These are phyloP conservation scores for Esox masquinongy DNA, from an alignment of 2,797 vertebrate species.

Conservation along the genomic window DNA sequence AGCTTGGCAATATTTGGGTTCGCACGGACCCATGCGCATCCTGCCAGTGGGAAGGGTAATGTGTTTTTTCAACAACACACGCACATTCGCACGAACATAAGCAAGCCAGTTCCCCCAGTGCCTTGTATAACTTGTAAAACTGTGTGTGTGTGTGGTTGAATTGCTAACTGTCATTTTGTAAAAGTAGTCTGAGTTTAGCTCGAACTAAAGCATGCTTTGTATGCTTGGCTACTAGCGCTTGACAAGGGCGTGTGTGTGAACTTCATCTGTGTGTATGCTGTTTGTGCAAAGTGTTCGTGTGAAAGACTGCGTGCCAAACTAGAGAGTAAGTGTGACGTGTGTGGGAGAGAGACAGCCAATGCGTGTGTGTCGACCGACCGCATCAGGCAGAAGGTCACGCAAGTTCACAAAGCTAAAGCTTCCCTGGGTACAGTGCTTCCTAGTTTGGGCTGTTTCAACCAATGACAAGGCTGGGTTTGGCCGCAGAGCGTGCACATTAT, in stretches of 20 bases:
- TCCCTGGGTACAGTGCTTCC: constrained; percentile 57
- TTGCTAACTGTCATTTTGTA: constrained; percentile 38
- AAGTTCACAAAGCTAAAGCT: constrained; percentile 69
- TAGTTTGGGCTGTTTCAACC: constrained; percentile 40
- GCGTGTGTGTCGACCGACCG: constrained; percentile 68
- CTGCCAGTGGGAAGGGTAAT: constrained; percentile 60
- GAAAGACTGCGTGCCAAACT: constrained; percentile 35
- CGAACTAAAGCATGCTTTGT: constrained; percentile 58
- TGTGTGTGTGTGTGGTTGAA: constrained; percentile 22
- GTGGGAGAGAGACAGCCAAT: constrained; percentile 55
- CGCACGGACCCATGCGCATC: constrained; percentile 63
- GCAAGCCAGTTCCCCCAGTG: constrained; percentile 3
- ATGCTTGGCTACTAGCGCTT: constrained; percentile 47
- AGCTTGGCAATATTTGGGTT: constrained; percentile 51
- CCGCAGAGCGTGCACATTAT: constrained; percentile 6
- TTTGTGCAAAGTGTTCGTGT: constrained; percentile 58
- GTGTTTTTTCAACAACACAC: constrained; percentile 55
- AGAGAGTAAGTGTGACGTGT: constrained; percentile 28
- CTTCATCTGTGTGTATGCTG: constrained; percentile 66
- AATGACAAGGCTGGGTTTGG: constrained; percentile 42
- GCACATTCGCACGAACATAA: constrained; percentile 23
- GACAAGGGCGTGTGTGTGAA: constrained; percentile 58
- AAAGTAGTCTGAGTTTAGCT: constrained; percentile 25
- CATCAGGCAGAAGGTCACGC: constrained; percentile 73
- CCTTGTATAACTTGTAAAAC: constrained; percentile 17